Percentiles rank a stretch among this genome's conserved stretches.
Evolutionary conservation across 2,888 invertebrate genomes (phyloP).

Genomic region (Lasioglossum calceatum): DNA sequence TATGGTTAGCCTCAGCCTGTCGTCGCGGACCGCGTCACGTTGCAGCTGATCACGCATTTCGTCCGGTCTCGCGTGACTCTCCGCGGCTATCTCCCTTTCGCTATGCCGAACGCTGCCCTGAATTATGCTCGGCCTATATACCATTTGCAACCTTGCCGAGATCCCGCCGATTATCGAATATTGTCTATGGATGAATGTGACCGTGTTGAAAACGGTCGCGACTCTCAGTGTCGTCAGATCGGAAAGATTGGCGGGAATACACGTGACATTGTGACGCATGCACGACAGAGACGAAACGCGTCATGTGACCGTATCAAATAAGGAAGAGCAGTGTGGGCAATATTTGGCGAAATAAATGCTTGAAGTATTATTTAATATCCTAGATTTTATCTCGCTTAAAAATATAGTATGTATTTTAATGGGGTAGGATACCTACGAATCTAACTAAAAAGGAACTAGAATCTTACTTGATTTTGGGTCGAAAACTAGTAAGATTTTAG

Average conservation of each 20-base stretch:
- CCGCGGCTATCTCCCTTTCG: neutral
- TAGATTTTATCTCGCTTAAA: neutral
- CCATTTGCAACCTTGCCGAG: neutral
- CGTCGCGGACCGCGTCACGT: conserved; percentile 55
- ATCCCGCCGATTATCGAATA: neutral
- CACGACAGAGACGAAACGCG: too few relatives aligned
- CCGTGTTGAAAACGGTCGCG: neutral
- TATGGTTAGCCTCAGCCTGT: conserved; percentile 71
- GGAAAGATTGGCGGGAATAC: too few relatives aligned
- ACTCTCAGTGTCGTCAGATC: too few relatives aligned
- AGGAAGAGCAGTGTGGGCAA: too few relatives aligned
- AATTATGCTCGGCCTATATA: conserved; percentile 4
- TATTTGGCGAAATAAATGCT: too few relatives aligned
- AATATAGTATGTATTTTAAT: neutral
- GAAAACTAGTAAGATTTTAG: too few relatives aligned
- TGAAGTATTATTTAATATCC: neutral
- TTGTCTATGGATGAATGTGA: neutral
- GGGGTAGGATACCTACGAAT: too few relatives aligned
- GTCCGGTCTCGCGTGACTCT: conserved; percentile 55
- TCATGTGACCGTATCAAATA: too few relatives aligned
- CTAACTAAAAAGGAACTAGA: too few relatives aligned
- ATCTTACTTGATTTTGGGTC: too few relatives aligned
- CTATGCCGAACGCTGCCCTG: conserved; percentile 4
- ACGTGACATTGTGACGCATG: too few relatives aligned
- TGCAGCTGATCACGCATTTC: conserved; percentile 61